These are phyloP conservation scores for Ophion ventricosus DNA, from an alignment of 2,888 invertebrate genomes.

Conservation along the genomic window DNA sequence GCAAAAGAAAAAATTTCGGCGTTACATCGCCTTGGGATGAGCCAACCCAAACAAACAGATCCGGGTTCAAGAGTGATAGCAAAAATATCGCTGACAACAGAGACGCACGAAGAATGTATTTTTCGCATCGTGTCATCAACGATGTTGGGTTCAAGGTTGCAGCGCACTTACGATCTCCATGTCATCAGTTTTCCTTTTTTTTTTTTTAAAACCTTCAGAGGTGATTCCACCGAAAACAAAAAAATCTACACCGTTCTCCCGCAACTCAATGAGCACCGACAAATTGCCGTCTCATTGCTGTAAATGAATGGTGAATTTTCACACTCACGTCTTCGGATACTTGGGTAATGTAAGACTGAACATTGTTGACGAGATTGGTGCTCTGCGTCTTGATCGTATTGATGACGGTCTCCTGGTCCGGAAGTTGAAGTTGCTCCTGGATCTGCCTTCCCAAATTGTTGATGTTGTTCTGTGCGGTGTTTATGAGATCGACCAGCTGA, in stretches of 20 bases:
- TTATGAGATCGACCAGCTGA: slow-evolving; percentile 72
- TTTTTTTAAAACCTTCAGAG: not conserved
- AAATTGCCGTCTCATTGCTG: not conserved
- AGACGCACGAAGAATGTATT: too few relatives aligned
- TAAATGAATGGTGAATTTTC: not conserved
- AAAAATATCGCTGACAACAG: too few relatives aligned
- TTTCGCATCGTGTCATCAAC: too few relatives aligned
- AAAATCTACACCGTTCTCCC: not conserved
- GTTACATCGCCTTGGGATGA: too few relatives aligned
- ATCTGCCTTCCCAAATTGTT: slow-evolving; percentile 74
- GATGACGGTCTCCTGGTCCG: slow-evolving; percentile 74
- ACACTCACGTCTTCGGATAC: slow-evolving; percentile 75
- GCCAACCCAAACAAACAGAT: too few relatives aligned
- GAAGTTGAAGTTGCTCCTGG: slow-evolving; percentile 73
- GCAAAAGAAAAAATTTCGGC: too few relatives aligned
- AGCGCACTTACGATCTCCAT: not conserved
- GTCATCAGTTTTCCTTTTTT: not conserved
- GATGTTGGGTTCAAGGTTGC: too few relatives aligned
- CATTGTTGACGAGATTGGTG: slow-evolving; percentile 71
- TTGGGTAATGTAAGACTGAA: slow-evolving; percentile 74
- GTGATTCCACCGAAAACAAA: not conserved
- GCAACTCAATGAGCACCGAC: not conserved
- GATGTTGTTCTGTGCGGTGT: slow-evolving; percentile 74
- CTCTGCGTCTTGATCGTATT: slow-evolving; percentile 76
- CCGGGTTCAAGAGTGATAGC: too few relatives aligned